Evolutionary conservation across 1,140 invertebrate genomes (phyloP), one percentile per base, ranked within the genome.

Genomic region (Psix sp.): DNA sequence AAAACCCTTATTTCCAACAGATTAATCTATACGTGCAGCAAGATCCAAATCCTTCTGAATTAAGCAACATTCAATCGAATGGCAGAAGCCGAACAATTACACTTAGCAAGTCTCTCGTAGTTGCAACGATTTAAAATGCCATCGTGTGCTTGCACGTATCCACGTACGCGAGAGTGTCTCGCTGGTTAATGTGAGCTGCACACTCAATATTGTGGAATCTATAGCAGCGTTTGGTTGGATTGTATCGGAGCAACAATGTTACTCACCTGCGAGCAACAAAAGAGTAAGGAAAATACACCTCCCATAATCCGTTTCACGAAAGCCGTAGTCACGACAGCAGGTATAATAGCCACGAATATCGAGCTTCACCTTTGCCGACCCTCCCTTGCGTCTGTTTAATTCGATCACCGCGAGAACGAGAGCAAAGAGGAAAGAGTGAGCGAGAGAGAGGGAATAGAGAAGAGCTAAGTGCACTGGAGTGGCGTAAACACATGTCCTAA

Each of bases 401-500:
- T 63, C 45, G 57, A 57, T 71, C 57, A 38, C 36, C 39, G 20
- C 31, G 31, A 11, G 45, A 31, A 7, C 13, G 11, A 7, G 18
- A 46, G 2, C 31, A 11, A 33, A 24, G 13, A 17, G 36, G 35
- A 20, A 13, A 5, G 13, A n/a, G n/a, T n/a, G 1, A 24, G 14
- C 33, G 35, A 36, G 15, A n/a, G 21, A 16, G 57, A 33, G 29
- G 18, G 54, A 46, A 20, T 15, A 29, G 40, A 52, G 33, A n/a
- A 43, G 33, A 26, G 13, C 20, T 17, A 29, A 45, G 46, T 21
- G 43, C 46, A 13, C 52, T 72, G 31, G 68, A 72, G 52, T 72
- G 45, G 68, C 68, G 60, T 66, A 66, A 73, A 74, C 51, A 62
- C 62, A 57, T 67, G 71, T 67, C 63, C 63, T 68, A 74, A 74